These are phyloP conservation scores for Lordiphosa collinella DNA, from an alignment of 1,140 invertebrate genomes.

Conservation along the genomic window DNA sequence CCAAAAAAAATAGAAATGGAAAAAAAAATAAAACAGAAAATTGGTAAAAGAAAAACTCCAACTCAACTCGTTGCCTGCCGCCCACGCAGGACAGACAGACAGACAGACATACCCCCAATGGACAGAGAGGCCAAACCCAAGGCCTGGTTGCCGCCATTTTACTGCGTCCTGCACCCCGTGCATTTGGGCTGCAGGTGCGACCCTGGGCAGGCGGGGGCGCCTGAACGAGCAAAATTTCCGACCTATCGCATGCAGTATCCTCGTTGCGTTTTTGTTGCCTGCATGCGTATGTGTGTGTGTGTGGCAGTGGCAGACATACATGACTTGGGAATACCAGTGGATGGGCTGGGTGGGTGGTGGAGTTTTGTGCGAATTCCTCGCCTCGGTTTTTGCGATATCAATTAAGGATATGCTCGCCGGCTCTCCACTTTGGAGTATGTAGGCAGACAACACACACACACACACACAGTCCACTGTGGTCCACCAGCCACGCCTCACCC, in stretches of 20 bases:
- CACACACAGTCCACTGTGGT: background rate
- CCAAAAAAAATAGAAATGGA: background rate
- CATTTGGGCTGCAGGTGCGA: slow-evolving; percentile 68
- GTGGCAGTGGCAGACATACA: background rate
- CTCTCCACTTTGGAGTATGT: slow-evolving; percentile 37
- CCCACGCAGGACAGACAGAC: slow-evolving; percentile 38
- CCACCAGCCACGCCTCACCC: background rate
- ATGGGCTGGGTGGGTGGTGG: slow-evolving; percentile 11
- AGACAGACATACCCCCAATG: slow-evolving; percentile 12
- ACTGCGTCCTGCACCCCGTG: slow-evolving; percentile 59
- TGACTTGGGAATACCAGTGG: too few species aligned
- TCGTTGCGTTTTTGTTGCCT: slow-evolving; percentile 60
- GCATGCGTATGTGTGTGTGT: background rate
- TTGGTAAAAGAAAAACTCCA: too few species aligned
- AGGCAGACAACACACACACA: slow-evolving; percentile 28
- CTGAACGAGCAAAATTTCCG: slow-evolving; percentile 69
- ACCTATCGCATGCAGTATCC: slow-evolving; percentile 75
- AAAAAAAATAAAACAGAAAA: too few species aligned
- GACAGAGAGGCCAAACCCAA: slow-evolving; percentile 40
- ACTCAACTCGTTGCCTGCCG: background rate
- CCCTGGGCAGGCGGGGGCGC: slow-evolving; percentile 13
- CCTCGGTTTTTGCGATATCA: slow-evolving; percentile 70
- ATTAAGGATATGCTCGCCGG: slow-evolving; percentile 63
- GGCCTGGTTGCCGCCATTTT: slow-evolving; percentile 65
- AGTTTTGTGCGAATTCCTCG: slow-evolving; percentile 60